These are phyloP conservation scores for Netta rufina DNA, from an alignment of 2,797 vertebrate species.

Conservation along the genomic window DNA sequence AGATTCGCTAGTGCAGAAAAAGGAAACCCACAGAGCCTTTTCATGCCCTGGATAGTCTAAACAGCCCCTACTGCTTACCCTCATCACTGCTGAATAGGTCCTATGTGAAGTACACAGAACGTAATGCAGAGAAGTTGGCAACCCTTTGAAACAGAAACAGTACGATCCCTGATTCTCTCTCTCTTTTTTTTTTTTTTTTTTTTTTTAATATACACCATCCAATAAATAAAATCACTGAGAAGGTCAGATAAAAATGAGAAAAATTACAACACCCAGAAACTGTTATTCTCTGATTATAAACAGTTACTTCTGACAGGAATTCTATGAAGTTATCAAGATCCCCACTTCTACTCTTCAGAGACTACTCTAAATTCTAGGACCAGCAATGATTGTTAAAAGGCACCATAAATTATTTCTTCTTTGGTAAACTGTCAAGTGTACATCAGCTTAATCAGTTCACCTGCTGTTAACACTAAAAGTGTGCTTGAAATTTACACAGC, in stretches of 20 bases:
- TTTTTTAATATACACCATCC: not conserved
- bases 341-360: not conserved
- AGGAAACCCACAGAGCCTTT: not conserved
- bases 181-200: not conserved
- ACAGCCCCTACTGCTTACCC: not conserved
- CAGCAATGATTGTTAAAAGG: not conserved
- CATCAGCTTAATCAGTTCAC: not conserved
- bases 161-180: not conserved
- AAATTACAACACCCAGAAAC: not conserved
- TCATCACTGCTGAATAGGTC: not conserved
- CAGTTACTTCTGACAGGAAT: not conserved
- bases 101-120: not conserved
- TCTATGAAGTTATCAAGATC: not conserved
- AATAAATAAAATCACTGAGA: not conserved
- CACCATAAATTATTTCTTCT: not conserved
- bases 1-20: not conserved
- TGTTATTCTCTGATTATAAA: not conserved
- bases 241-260: not conserved
- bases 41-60: not conserved
- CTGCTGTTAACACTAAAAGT: not conserved
- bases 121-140: not conserved
- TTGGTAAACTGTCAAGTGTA: not conserved
- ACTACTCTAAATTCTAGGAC: not conserved
- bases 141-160: not conserved
- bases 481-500: not conserved